phyloP scores from a whole-genome alignment of 2,113 vertebrate genomes.

The Sialia sialis region DNA sequence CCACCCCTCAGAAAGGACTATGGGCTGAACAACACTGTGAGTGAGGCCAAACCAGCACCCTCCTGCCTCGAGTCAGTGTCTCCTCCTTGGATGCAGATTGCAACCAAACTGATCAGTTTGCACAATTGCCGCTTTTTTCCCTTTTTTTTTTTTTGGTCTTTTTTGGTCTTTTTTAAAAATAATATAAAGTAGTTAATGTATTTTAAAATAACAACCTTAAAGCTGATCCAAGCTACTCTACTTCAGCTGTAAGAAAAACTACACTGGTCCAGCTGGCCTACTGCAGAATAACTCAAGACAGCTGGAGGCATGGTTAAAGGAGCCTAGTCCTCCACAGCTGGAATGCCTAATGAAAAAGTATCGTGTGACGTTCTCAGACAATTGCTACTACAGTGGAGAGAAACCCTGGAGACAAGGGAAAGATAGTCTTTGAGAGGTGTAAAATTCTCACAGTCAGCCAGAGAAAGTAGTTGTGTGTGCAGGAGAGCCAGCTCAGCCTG shows the following conservation, averaged over 20 bases:
- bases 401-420: background rate
- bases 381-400: background rate
- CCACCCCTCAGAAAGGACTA: background rate
- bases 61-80: background rate
- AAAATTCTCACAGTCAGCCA: conserved; percentile 38
- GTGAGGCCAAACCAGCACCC: background rate
- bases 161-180: background rate
- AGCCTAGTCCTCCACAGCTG: conserved; percentile 16
- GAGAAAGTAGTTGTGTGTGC: background rate
- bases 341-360: background rate
- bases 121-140: background rate
- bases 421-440: conserved; percentile 13
- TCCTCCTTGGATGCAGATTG: background rate
- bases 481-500: background rate
- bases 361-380: background rate
- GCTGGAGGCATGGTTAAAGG: conserved; percentile 4
- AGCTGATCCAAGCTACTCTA: background rate
- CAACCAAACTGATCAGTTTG: background rate
- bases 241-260: background rate
- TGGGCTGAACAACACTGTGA: accelerated
- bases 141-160: background rate
- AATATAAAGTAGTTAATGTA: background rate
- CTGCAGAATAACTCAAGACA: background rate
- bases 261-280: conserved; percentile 8
- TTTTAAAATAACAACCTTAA: background rate